These are phyloP conservation scores for Cylas formicarius DNA, from an alignment of 1,140 invertebrate species.

Conservation along the genomic window DNA sequence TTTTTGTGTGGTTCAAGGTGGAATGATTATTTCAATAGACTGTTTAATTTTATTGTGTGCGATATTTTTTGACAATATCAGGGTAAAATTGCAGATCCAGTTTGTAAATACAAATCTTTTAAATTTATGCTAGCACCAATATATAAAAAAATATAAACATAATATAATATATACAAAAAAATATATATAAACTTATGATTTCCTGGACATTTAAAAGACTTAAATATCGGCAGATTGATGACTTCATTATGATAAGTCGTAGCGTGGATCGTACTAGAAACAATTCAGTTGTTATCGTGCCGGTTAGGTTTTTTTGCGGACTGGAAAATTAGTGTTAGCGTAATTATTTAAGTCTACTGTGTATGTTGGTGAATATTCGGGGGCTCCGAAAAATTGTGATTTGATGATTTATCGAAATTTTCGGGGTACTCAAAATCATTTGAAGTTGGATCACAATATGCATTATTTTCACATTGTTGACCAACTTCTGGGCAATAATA, in stretches of 20 bases:
- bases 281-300: constrained; percentile 9
- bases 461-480: neutral
- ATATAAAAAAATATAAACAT: no score
- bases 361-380: neutral
- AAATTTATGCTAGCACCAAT: no score
- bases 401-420: neutral
- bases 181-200: no score
- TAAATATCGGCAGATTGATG: constrained; percentile 9
- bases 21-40: neutral
- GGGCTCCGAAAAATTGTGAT: neutral
- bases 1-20: constrained; percentile 4
- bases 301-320: constrained; percentile 6
- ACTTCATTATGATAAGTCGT: constrained; percentile 7
- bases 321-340: neutral
- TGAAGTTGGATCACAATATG: neutral
- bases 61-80: constrained; percentile 11
- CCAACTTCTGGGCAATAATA: neutral
- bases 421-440: neutral
- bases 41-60: constrained; percentile 1
- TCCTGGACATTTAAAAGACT: constrained; percentile 15
- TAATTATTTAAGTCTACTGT: constrained; percentile 7
- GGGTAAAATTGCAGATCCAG: constrained; percentile 8
- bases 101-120: constrained; percentile 7
- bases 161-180: no score
- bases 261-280: constrained; percentile 18